Evolutionary conservation across 2,113 vertebrate species (phyloP), one percentile per base, ranked within the genome.

Genomic region (Gymnorhina tibicen): DNA sequence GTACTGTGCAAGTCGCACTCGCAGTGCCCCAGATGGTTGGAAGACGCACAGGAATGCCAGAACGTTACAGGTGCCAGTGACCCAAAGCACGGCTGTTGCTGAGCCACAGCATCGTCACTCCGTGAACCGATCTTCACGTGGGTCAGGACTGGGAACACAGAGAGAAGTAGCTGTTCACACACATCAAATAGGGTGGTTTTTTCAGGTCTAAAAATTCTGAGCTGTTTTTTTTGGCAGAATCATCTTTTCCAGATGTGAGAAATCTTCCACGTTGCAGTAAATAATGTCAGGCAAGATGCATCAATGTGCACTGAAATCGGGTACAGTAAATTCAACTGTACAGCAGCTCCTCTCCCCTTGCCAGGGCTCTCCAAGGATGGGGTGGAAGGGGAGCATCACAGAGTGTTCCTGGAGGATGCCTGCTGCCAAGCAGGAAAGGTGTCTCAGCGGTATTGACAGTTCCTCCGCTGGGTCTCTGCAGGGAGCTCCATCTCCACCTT

Each of bases 101-200:
- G 56, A 42, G 55, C 19, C 69, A 63, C 68, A 39, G 27, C 3
- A 1, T 7, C 11, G 3, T n/a, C 62, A 58, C 44, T 35, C 50
- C 1, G 0, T 0, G 0, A 33, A 32, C 35, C 37, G 11, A 60
- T 28, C 53, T 44, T 7, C 0, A 0, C 37, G 72, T 35, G 84
- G 62, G 37, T 32, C 37, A 44, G 53, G 17, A 37, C 26, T 32
- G 28, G 42, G 28, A 50, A 14, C 35, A 27, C 22, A n/a, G 41
- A 20, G 10, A 62, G 24, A 21, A 76, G 52, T 2, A 80, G 56
- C 46, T 70, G 23, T 30, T 67, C 47, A 52, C 76, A 67, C 16
- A 58, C 13, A 6, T 41, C 9, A 72, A 46, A 37, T 5, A 35
- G 21, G 11, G 10, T 33, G 16, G 19, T 14, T 42, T 5, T 14